Base-by-base conservation (phyloP, 2,797 vertebrate genomes). In the Chaenodraco wilsoni region DNA sequence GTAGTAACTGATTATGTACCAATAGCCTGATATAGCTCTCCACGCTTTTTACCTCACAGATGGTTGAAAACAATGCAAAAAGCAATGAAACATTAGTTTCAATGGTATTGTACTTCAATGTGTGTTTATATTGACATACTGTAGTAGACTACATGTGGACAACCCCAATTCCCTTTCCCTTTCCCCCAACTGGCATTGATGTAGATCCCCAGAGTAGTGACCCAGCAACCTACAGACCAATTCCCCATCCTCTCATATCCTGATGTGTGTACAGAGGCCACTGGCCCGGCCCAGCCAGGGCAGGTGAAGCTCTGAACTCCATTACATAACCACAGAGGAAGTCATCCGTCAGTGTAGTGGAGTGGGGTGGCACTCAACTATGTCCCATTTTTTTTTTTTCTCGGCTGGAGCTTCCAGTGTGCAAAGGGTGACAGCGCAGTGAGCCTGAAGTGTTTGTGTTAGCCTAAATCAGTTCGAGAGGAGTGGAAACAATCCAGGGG, bases 301-400 rank as follows among this genome's bases (percentile, higher is more conserved):
- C 81, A 89, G 86, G 87, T 87, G 84, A 91, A 85, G 77, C 76
- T 85, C 81, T 83, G 74, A 84, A 85, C 87, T 83, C 73, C 71
- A 84, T 93, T 89, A 89, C 90, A 87, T 91, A 89, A 88, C 14
- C 43, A 71, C 79, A 75, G 79, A 87, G 91, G 90, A 94, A 91
- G 87, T 89, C 89, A 87, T 93, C 82, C 73, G 65, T 92, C 92
- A 91, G 71, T 83, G 76, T 48, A 61, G 79, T 75, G 57, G 63
- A 65, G 79, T 76, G 61, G 52, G 81, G 71, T 79, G 84, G 81
- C 87, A 79, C 74, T 86, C 79, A 85, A 80, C 86, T 86, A 59
- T 80, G 80, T 81, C 69, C 74, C 63, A 1, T 23, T 65, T 75
- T 69, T 69, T 56, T 19, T 19, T 65, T 70, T 56, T 76, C 56